phyloP scores from a whole-genome alignment of 2,888 invertebrate genomes.

The Zaprionus obscuricornis region DNA sequence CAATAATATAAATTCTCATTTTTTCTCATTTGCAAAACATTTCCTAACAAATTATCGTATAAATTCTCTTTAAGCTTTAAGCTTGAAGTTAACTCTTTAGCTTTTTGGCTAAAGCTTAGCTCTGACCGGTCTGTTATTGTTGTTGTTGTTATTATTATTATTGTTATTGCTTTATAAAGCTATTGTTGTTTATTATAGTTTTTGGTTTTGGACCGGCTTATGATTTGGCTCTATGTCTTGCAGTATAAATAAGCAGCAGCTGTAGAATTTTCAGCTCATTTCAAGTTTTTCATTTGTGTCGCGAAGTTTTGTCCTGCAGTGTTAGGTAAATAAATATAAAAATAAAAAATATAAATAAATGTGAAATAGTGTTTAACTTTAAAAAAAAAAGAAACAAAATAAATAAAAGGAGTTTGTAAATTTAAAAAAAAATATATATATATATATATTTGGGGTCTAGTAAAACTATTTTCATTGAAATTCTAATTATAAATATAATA shows the following conservation, averaged over 20 bases:
- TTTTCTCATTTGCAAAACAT: neutral
- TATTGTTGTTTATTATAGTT: conserved; percentile 24
- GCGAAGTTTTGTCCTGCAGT: conserved; percentile 35
- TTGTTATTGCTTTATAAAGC: conserved; percentile 35
- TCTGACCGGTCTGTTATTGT: conserved; percentile 38
- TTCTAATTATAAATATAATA: no score
- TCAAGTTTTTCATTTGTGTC: conserved; percentile 58
- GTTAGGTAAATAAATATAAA: conserved; percentile 43
- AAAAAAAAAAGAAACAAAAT: no score
- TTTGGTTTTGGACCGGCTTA: conserved; percentile 30
- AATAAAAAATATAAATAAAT: no score
- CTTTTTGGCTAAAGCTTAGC: conserved; percentile 43
- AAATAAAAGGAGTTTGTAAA: no score
- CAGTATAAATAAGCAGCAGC: conserved; percentile 65
- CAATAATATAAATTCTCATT: neutral
- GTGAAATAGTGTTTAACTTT: no score
- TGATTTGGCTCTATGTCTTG: conserved; percentile 21
- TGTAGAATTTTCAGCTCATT: conserved; percentile 75
- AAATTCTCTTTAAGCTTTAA: conserved; percentile 17
- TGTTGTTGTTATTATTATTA: conserved; percentile 10
- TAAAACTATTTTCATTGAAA: no score
- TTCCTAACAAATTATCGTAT: conserved; percentile 1
- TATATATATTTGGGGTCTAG: no score
- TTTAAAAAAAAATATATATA: no score
- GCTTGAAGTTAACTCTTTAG: conserved; percentile 8